A percentile compares a stretch with the other conserved stretches of the same genome.
Conservation (phyloP, 2,888 invertebrate genomes). For the Ichneumoninae sp. region DNA sequence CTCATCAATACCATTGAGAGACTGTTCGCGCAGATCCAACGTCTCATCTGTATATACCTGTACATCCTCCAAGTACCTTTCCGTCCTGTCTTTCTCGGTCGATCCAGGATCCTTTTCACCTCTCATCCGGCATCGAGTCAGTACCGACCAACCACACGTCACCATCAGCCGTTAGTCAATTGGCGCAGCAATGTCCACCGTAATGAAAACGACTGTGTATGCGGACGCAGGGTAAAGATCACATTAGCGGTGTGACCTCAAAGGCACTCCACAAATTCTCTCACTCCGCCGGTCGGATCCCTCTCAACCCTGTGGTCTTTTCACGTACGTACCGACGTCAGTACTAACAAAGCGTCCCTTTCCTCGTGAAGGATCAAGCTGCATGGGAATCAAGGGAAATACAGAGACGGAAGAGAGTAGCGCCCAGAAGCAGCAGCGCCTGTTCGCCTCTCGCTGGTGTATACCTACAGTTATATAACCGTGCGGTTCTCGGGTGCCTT, state of each 20-base stretch:
- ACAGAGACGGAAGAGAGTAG: conserved; percentile 20
- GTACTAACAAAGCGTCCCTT: conserved; percentile 8
- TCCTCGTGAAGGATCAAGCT: conserved; percentile 18
- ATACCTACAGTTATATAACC: conserved; percentile 22
- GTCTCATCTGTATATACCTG: background rate
- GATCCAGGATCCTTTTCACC: background rate
- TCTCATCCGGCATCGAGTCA: background rate
- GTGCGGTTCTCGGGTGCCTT: conserved; percentile 24
- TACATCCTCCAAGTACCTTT: background rate
- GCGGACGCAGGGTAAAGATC: background rate
- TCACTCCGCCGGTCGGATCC: background rate
- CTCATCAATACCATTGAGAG: background rate
- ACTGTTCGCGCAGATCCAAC: background rate
- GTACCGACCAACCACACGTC: background rate
- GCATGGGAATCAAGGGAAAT: conserved; percentile 24
- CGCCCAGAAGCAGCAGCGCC: conserved; percentile 1
- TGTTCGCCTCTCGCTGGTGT: background rate
- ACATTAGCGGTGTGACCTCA: background rate
- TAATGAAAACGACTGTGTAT: background rate
- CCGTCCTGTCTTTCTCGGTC: background rate
- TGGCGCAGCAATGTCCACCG: background rate
- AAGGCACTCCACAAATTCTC: background rate
- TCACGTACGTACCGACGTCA: background rate
- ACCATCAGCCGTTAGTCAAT: background rate
- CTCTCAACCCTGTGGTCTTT: conserved; percentile 5